Evolutionary conservation across 2,797 vertebrate genomes (phyloP).

Genomic region (Gallinago solitaria): DNA sequence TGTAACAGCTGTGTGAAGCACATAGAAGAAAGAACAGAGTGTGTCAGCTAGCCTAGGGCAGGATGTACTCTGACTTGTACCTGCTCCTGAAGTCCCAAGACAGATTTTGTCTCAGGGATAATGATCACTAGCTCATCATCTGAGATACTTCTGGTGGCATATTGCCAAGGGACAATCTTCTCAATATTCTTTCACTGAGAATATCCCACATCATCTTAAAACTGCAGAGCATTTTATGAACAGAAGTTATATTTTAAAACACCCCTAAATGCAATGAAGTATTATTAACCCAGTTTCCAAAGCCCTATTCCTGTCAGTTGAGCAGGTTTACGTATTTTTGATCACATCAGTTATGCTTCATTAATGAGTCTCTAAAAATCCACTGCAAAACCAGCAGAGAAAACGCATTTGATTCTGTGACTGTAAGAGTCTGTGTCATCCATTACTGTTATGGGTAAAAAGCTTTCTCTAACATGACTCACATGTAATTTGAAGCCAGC

Average conservation of each 20-base stretch:
- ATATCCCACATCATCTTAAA: background rate
- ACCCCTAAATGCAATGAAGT: background rate
- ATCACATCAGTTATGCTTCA: background rate
- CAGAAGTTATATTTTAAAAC: background rate
- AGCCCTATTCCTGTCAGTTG: background rate
- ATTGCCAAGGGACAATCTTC: background rate
- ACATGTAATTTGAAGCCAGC: background rate
- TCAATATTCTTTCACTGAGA: background rate
- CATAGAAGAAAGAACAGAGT: background rate
- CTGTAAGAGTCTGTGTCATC: background rate
- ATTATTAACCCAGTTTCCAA: background rate
- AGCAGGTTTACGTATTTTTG: background rate
- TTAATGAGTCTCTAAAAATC: background rate
- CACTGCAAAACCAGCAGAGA: background rate
- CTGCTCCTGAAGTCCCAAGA: background rate
- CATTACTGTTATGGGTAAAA: background rate
- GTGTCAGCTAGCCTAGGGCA: background rate
- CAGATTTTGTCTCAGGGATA: background rate
- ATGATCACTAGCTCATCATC: background rate
- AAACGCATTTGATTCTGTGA: background rate
- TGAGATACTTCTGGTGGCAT: background rate
- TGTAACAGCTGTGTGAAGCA: background rate
- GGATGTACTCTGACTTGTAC: background rate
- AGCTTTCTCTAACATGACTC: background rate
- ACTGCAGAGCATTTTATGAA: background rate